Percentiles rank a stretch among this genome's conserved stretches.
Conservation (phyloP, 2,888 invertebrate genomes). For the Osmoderma eremita region DNA sequence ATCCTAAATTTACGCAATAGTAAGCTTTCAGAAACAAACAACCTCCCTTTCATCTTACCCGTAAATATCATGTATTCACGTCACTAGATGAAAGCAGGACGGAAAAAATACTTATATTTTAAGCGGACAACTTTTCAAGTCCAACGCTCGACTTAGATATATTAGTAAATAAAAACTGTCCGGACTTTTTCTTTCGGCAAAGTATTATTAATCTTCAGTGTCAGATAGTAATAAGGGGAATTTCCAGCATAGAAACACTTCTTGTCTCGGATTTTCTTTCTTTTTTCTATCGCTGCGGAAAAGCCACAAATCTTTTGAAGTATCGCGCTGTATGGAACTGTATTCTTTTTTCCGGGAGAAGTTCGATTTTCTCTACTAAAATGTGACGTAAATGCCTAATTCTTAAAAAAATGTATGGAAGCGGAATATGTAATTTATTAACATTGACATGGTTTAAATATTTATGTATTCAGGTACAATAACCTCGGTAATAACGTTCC, state of each 20-base stretch:
- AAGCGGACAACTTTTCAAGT: conserved; percentile 20
- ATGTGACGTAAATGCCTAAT: conserved; percentile 6
- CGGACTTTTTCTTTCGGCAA: conserved; percentile 29
- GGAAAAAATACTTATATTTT: conserved; percentile 22
- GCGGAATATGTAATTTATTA: conserved; percentile 1
- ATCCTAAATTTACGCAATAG: too few relatives aligned
- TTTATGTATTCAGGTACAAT: background rate
- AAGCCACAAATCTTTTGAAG: conserved; percentile 38
- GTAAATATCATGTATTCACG: conserved; percentile 12
- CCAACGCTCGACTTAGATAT: conserved; percentile 27
- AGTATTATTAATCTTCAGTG: conserved; percentile 41
- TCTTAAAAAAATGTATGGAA: background rate
- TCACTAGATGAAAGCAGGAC: conserved; percentile 2
- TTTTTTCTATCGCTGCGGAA: conserved; percentile 29
- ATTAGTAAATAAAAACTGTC: conserved; percentile 40
- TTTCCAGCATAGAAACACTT: conserved; percentile 30
- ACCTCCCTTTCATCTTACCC: background rate
- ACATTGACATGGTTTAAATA: conserved; percentile 6
- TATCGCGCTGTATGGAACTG: conserved; percentile 36
- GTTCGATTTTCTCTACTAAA: background rate
- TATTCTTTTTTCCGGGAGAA: conserved; percentile 16
- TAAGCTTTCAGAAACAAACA: background rate
- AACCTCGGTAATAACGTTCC: too few relatives aligned
- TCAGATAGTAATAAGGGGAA: conserved; percentile 41
- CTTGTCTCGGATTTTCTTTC: conserved; percentile 30